Evolutionary conservation across 2,113 vertebrate genomes (phyloP), one percentile per base, ranked within the genome.

Genomic region (Psilopsiagon aurifrons): DNA sequence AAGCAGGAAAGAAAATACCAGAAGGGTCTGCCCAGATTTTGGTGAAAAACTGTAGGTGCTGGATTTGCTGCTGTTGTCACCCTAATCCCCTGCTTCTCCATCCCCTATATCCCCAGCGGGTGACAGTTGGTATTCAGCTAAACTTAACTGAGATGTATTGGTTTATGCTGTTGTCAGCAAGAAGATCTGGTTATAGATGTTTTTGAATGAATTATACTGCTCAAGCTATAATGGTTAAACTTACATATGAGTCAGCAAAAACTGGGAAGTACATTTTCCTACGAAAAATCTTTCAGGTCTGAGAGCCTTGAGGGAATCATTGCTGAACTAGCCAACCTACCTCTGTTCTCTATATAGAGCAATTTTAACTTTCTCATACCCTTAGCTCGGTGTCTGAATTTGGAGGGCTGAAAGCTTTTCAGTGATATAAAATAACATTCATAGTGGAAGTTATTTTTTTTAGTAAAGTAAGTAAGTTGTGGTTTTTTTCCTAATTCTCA

Each of bases 1-100:
- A 83, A 88, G 73, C 76, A 19, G 70, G 52, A 87, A 86, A 85
- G 94, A 94, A 96, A 87, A 43, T 84, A 60, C 83, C 29, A 92
- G 86, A 95, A 93, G 52, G 69, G 91, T 85, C 37, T 89, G 78
- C 37, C 33, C 35, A 20, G 74, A 29, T 92, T 83, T 37, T 46
- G 35, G 19, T 88, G 22, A 33, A 68, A 76, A 68, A 28, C 25
- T 78, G 19, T 86, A n/a, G 64, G 19, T 22, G 4, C 28, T 68
- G 17, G 43, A 41, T 75, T 69, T 92, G 23, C 49, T 82, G 10
- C 2, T 60, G 15, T 47, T 88, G 25, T 63, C 41, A 35, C 18
- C 10, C 25, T 70, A 7, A 7, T 9, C 11, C 10, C 4, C 44
- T 1, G 0, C 60, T 7, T 93, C 12, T 13, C 23, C 10, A 24